Conservation (phyloP, 1,140 invertebrate species). For the Euura lappo region DNA sequence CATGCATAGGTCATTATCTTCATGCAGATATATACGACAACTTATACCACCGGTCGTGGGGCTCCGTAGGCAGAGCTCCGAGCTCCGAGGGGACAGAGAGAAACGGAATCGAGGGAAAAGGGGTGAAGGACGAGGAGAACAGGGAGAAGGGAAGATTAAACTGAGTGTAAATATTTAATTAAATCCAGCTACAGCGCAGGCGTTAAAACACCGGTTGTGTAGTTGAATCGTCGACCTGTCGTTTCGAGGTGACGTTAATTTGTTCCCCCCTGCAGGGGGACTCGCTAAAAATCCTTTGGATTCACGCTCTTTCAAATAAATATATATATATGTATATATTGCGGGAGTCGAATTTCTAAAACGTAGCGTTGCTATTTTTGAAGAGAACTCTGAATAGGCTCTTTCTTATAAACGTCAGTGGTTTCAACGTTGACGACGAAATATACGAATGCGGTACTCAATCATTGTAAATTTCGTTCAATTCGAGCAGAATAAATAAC, state of each 20-base stretch:
- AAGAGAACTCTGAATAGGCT: no score
- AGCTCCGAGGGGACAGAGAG: not conserved
- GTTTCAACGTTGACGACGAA: no score
- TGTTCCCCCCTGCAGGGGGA: not conserved
- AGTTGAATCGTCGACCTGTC: not conserved
- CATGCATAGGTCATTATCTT: constrained; percentile 17
- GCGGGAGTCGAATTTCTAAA: no score
- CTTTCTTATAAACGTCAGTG: no score
- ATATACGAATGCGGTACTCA: no score
- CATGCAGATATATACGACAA: constrained; percentile 14
- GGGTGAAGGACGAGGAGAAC: constrained; percentile 10
- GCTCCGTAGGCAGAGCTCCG: not conserved
- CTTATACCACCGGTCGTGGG: not conserved
- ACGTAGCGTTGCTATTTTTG: no score
- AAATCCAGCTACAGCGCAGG: constrained; percentile 25
- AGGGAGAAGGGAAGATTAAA: constrained; percentile 29
- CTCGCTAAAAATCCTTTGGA: no score
- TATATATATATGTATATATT: no score
- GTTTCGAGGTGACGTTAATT: not conserved
- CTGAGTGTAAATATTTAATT: constrained; percentile 46
- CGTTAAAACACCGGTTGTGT: not conserved
- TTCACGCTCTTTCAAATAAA: no score
- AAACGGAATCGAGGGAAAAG: constrained; percentile 13
- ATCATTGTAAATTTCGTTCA: no score
- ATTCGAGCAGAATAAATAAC: not conserved